Evolutionary conservation across 2,888 invertebrate species (phyloP).

Genomic region (Megaustenia siamemsis): DNA sequence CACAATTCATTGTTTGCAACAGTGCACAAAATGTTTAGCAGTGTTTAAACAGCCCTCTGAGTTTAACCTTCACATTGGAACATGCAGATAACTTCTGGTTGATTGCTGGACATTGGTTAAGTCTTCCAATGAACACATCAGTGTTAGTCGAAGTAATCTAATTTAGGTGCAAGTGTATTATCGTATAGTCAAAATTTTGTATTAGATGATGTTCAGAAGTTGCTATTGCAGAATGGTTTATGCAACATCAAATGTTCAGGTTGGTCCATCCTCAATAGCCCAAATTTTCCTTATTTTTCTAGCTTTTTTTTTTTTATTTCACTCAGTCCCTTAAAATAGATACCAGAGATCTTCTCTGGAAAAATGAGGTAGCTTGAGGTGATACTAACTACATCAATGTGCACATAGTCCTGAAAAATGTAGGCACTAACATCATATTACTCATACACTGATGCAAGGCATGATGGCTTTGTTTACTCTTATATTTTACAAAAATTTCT

Average conservation of each 20-base stretch:
- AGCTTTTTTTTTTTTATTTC: no score
- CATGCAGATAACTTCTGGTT: background rate
- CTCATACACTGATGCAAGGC: background rate
- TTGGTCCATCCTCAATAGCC: no score
- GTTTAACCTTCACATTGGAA: constrained; percentile 1
- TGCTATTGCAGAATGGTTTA: no score
- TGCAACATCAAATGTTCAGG: no score
- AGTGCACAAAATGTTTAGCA: constrained; percentile 22
- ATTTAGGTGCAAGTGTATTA: background rate
- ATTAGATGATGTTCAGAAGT: background rate
- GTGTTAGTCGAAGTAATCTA: background rate
- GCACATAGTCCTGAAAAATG: no score
- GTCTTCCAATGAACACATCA: background rate
- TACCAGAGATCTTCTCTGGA: no score
- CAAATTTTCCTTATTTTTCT: no score
- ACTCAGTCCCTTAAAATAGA: no score
- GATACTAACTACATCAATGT: no score
- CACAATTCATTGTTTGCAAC: constrained; percentile 28
- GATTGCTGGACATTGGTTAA: background rate
- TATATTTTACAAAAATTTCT: no score
- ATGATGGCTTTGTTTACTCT: background rate
- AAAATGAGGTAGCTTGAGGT: no score
- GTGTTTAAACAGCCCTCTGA: constrained; percentile 7
- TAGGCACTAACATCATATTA: no score
- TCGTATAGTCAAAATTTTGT: background rate